Evolutionary conservation across 2,797 vertebrate species (phyloP).

Genomic region (Todus mexicanus): DNA sequence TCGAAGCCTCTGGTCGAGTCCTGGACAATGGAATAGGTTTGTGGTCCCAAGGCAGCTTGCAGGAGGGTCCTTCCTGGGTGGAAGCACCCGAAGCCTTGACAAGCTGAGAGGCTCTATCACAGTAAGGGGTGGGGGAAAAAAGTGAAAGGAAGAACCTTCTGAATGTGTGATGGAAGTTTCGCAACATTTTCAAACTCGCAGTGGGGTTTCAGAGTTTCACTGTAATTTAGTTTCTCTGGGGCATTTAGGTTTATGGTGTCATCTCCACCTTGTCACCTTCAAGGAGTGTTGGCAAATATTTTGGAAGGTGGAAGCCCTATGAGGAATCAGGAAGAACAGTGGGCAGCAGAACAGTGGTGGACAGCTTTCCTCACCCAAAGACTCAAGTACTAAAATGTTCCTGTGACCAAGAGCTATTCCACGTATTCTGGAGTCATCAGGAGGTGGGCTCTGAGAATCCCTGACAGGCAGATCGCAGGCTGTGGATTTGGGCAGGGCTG

Average conservation of each 20-base stretch:
- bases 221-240: not conserved
- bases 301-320: not conserved
- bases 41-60: too few species aligned
- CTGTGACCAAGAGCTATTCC: not conserved
- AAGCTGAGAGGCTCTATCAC: not conserved
- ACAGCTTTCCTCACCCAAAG: not conserved
- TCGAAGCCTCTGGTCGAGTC: not conserved
- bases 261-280: not conserved
- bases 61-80: rapidly evolving
- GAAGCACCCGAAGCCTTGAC: not conserved
- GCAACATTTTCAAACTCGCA: not conserved
- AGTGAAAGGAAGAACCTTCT: not conserved
- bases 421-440: not conserved
- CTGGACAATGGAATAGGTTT: rapidly evolving
- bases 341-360: not conserved
- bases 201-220: rapidly evolving
- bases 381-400: not conserved
- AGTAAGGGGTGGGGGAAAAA: rapidly evolving
- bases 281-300: not conserved
- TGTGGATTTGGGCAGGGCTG: not conserved
- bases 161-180: rapidly evolving
- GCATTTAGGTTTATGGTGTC: not conserved
- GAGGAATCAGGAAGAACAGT: not conserved
- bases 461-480: not conserved
- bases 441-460: not conserved